Conservation (phyloP, 2,797 vertebrate species). For the Platyrinchus mystaceus region DNA sequence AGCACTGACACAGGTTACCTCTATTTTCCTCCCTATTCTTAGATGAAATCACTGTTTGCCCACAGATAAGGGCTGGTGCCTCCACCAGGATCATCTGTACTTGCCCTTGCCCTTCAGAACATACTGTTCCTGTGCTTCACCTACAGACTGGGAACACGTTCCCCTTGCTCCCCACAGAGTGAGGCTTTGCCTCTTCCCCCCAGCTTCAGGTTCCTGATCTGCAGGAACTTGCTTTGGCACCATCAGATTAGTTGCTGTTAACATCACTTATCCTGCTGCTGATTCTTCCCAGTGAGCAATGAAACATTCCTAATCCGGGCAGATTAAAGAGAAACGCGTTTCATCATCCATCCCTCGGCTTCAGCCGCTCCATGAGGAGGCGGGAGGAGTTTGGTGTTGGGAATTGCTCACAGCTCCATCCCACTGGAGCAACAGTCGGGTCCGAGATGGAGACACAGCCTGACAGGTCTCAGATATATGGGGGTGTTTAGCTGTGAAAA, state of each 20-base stretch:
- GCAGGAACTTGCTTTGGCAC: slow-evolving; percentile 62
- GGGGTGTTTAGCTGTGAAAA: background rate
- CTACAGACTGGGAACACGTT: background rate
- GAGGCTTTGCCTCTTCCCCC: slow-evolving; percentile 1
- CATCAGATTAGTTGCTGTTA: slow-evolving; percentile 52
- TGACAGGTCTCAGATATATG: background rate
- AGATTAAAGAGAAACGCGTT: slow-evolving; percentile 39
- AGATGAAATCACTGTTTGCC: background rate
- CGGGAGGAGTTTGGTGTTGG: background rate
- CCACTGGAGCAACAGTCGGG: background rate
- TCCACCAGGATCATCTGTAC: background rate
- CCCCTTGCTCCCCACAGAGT: background rate
- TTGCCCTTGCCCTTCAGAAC: background rate
- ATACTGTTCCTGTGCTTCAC: background rate
- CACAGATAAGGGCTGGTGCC: background rate
- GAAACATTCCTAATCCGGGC: slow-evolving; percentile 45
- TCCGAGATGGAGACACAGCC: background rate
- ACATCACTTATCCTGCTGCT: slow-evolving; percentile 29
- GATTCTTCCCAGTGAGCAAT: slow-evolving; percentile 39
- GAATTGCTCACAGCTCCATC: background rate
- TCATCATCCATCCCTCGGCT: slow-evolving; percentile 25
- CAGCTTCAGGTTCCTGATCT: slow-evolving; percentile 15
- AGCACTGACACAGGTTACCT: background rate
- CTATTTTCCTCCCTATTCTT: background rate
- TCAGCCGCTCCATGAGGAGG: background rate